Evolutionary conservation across 2,113 vertebrate species (phyloP), one percentile per base, ranked within the genome.

Genomic region (Kryptolebias marmoratus): DNA sequence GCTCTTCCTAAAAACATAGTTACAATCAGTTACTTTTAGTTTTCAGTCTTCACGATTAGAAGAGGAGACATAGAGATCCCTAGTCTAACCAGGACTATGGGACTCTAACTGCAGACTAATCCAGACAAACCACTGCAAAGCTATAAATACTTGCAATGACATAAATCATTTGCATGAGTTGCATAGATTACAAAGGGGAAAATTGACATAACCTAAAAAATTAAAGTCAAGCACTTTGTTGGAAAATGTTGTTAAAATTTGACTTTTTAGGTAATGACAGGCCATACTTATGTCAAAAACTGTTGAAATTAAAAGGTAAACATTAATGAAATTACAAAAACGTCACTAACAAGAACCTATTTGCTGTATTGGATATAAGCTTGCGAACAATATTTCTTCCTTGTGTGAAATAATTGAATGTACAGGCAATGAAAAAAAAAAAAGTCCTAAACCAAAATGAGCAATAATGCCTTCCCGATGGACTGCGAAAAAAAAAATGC

Each of bases 381-480:
- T 15, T 60, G 50, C 48, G 30, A 50, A 52, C 49, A 56, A 53
- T 12, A 45, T 15, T 27, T 48, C 14, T 32, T 68, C 22, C 30
- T 30, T 31, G 30, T 55, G 48, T 58, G 45, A 64, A 74, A 72
- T 59, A 42, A 44, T 52, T 75, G 53, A 64, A 68, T 54, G 70
- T 45, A 27, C 69, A 14, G 48, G 36, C 9, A 42, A 42, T 44
- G 44, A 57, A 31, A 45, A 52, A 64, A 59, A 44, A 69, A 76
- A 47, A 12, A 12, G n/a, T 44, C 48, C 45, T 63, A 55, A 80
- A 70, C 42, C 18, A 1, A 82, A 85, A 76, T 28, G 53, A 71
- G 67, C 73, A 83, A 81, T 71, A 57, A 64, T 80, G 74, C 61
- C 75, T 71, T 71, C 66, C 56, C 71, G 70, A 66, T 54, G 74